Conservation (phyloP, 2,797 vertebrate species). For the Cossypha niveicapilla region DNA sequence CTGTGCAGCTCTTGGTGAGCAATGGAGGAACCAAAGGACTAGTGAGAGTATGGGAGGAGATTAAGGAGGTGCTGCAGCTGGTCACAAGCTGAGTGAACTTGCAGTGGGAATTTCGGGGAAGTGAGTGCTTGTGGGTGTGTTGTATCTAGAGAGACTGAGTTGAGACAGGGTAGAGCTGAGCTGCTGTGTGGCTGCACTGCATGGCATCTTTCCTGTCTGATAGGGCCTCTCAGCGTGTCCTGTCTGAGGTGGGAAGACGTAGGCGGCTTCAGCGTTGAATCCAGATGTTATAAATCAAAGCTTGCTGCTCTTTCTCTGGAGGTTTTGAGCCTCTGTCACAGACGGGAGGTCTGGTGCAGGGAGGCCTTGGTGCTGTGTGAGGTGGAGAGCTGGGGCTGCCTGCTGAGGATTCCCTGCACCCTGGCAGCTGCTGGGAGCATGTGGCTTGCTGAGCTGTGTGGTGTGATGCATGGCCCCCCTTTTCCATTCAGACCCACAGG, state of each 20-base stretch:
- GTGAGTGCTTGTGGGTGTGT: background rate
- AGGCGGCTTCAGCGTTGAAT: background rate
- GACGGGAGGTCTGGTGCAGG: background rate
- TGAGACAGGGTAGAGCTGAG: background rate
- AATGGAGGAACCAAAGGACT: background rate
- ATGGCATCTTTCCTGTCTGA: slow-evolving; percentile 19
- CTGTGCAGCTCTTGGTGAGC: background rate
- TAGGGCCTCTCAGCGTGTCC: background rate
- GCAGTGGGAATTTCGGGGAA: background rate
- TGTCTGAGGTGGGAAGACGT: background rate
- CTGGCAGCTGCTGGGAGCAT: slow-evolving; percentile 16
- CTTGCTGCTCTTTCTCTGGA: background rate
- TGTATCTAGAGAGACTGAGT: background rate
- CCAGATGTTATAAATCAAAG: background rate
- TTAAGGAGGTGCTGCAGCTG: background rate
- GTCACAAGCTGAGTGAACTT: background rate
- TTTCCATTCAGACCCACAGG: background rate
- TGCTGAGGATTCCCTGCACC: background rate
- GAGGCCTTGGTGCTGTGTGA: background rate
- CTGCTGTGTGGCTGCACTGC: slow-evolving; percentile 42
- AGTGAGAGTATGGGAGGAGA: background rate
- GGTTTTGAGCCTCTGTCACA: background rate
- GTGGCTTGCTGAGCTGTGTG: slow-evolving; percentile 54
- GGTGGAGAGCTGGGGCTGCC: background rate
- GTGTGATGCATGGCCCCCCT: slow-evolving; percentile 44